These are phyloP conservation scores for Anastatus disparis DNA, from an alignment of 1,140 invertebrate species.

Conservation along the genomic window DNA sequence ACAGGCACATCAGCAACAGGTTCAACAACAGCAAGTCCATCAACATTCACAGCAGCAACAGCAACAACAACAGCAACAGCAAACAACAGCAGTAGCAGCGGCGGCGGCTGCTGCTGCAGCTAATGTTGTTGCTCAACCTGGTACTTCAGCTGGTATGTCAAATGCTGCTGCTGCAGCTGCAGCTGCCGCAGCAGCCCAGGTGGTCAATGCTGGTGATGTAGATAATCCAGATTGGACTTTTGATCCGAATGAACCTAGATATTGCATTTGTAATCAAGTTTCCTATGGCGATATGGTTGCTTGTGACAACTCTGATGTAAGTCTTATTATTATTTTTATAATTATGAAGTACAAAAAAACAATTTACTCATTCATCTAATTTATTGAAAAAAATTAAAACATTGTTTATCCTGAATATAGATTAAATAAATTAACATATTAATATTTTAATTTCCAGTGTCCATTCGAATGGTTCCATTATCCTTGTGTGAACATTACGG, in stretches of 20 bases:
- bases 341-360: neutral
- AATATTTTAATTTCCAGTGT: constrained; percentile 78
- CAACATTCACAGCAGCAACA: constrained; percentile 20
- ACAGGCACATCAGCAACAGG: constrained; percentile 23
- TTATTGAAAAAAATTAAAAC: no score
- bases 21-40: constrained; percentile 13
- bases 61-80: constrained; percentile 21
- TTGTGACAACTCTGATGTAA: constrained; percentile 96
- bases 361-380: no score
- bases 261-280: constrained; percentile 98
- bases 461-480: constrained; percentile 99
- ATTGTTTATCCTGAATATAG: no score
- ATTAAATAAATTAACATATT: neutral
- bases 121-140: neutral
- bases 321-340: constrained; percentile 47
- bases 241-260: constrained; percentile 93
- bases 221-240: constrained; percentile 82
- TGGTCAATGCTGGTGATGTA: constrained; percentile 62
- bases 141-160: neutral
- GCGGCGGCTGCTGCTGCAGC: neutral
- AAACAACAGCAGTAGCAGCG: neutral
- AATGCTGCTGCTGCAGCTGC: constrained; percentile 43
- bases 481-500: constrained; percentile 94
- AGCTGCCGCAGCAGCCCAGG: constrained; percentile 50
- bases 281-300: constrained; percentile 99